Base-by-base conservation (phyloP, 2,797 vertebrate genomes). In the Cuculus canorus region DNA sequence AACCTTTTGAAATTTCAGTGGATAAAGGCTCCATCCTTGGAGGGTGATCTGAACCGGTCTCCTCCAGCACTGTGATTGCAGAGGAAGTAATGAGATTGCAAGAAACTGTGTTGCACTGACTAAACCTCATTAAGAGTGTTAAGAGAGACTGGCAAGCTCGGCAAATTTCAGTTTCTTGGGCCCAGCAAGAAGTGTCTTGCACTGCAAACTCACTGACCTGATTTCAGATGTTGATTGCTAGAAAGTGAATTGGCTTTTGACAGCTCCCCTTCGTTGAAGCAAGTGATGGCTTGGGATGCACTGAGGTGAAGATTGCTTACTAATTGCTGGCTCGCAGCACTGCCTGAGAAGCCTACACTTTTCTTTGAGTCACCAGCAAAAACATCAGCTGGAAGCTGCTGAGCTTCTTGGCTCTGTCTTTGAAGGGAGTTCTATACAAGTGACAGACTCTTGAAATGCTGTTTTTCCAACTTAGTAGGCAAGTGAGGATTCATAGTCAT, bases 231-330 rank as follows among this genome's bases (percentile, higher is more conserved):
- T 8, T 91, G 71, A 86, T 60, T 84, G 64, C 64, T 68, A 72
- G 75, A 75, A 88, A 95, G 43, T 50, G 89, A 89, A 66, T 16
- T 94, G 63, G 47, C 60, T 95, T 95, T 90, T 95, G 93, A 95
- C 60, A 89, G 87, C 32, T 94, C 70, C 61, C 90, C 82, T 96
- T 96, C 54, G 37, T 91, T 69, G 76, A 23, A 92, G 70, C 68
- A n/a, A 70, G 56, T 19, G 81, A 85, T 64, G 85, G 41, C 43
- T 78, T 35, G 68, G 82, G 52, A 53, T 82, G 37, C 48, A 22
- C 17, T 5, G 65, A 82, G 47, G 65, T 47, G 66, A 61, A 84
- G 33, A 53, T 24, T 9, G 64, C 68, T 88, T 91, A 73, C 82
- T 96, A 85, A 81, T 61, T 88, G 65, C 79, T 30, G 27, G 56